A percentile compares a stretch with the other conserved stretches of the same genome.
phyloP scores from a whole-genome alignment of 2,888 invertebrate species.

The Macropis europaea region DNA sequence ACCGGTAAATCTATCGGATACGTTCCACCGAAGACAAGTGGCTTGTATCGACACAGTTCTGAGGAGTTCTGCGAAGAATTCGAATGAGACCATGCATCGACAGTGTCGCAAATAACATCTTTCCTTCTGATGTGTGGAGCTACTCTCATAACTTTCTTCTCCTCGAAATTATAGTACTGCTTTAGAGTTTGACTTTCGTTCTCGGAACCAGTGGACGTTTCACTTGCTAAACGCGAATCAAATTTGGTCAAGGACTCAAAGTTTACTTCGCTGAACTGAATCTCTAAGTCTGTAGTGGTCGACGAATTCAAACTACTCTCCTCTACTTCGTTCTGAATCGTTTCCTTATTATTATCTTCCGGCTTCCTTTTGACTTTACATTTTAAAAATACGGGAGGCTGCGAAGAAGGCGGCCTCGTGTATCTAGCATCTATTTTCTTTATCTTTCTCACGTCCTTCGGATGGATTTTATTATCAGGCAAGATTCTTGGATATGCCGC shows the following conservation, averaged over 20 bases:
- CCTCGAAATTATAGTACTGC: constrained; percentile 76
- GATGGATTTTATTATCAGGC: constrained; percentile 38
- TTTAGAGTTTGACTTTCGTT: constrained; percentile 64
- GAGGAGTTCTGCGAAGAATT: constrained; percentile 49
- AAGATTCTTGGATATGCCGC: constrained; percentile 68
- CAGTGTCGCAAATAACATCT: constrained; percentile 84
- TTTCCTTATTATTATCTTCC: constrained; percentile 24
- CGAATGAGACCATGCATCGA: constrained; percentile 82
- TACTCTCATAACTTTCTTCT: constrained; percentile 74
- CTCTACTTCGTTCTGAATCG: constrained; percentile 13
- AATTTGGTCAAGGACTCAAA: constrained; percentile 62
- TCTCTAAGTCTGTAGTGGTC: constrained; percentile 73
- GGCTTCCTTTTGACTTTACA: constrained; percentile 64
- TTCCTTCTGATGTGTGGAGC: constrained; percentile 79
- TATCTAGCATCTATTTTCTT: constrained; percentile 60
- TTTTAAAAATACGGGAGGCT: constrained; percentile 71
- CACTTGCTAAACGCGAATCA: constrained; percentile 46
- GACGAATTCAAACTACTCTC: constrained; percentile 23
- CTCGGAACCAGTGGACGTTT: not conserved
- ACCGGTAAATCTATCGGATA: constrained; percentile 91
- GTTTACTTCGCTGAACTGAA: constrained; percentile 71
- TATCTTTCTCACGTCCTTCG: constrained; percentile 35
- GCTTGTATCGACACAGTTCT: constrained; percentile 80
- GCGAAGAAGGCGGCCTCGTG: constrained; percentile 63
- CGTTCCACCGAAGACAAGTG: constrained; percentile 91